phyloP scores from a whole-genome alignment of 1,140 invertebrate genomes.

The Scaptomyza montana region DNA sequence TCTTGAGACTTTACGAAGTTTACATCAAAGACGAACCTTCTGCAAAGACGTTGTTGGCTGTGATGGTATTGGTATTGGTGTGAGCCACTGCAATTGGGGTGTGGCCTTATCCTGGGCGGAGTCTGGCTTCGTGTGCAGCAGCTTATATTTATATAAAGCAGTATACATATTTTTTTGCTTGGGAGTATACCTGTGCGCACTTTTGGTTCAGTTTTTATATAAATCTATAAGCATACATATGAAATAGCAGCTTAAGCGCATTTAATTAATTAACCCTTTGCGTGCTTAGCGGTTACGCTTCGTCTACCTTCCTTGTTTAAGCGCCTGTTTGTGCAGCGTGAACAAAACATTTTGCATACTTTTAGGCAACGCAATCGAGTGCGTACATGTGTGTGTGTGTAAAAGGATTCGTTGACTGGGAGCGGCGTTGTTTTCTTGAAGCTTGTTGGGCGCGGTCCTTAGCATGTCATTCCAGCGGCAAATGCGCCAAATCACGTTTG shows the following conservation, averaged over 20 bases:
- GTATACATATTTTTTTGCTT: not conserved
- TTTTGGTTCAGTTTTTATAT: not conserved
- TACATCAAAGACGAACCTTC: constrained; percentile 63
- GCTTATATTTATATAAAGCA: not conserved
- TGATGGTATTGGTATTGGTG: not conserved
- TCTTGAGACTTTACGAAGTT: constrained; percentile 40
- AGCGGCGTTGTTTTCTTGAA: constrained; percentile 26
- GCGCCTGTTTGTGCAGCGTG: constrained; percentile 67
- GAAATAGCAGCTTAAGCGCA: constrained; percentile 42
- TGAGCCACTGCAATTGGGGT: constrained; percentile 10
- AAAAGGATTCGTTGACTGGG: constrained; percentile 20
- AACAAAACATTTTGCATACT: constrained; percentile 72
- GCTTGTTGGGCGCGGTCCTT: constrained; percentile 57
- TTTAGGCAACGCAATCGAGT: constrained; percentile 40
- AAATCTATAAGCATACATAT: not conserved
- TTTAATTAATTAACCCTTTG: constrained; percentile 82
- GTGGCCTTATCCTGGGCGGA: constrained; percentile 12
- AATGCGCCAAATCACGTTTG: constrained; percentile 82
- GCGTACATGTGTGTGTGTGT: constrained; percentile 10
- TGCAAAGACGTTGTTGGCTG: not conserved
- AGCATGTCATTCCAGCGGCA: constrained; percentile 33
- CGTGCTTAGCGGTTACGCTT: constrained; percentile 75
- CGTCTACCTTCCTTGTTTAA: constrained; percentile 19
- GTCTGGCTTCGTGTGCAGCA: constrained; percentile 2
- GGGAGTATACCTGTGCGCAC: no score